Evolutionary conservation across 2,113 vertebrate species (phyloP).

Genomic region (Nibea coibor): DNA sequence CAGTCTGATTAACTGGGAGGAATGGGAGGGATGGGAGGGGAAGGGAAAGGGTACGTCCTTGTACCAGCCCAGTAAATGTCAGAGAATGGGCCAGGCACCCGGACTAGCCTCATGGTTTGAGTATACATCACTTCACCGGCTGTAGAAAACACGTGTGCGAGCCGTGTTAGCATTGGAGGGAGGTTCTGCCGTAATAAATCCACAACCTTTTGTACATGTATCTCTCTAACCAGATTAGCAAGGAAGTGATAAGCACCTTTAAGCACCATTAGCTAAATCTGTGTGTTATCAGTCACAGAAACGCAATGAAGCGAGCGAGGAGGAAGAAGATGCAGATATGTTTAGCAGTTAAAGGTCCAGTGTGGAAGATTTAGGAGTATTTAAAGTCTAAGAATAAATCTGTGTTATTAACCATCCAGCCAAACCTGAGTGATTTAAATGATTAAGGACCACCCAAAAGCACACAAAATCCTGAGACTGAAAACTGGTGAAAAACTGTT

Average conservation of each 20-base stretch:
- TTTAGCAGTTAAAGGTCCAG: too few relatives aligned
- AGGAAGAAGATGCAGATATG: background rate
- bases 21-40: slow-evolving; percentile 84
- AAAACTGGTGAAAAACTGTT: too few relatives aligned
- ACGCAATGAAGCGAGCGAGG: background rate
- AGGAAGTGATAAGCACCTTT: slow-evolving; percentile 68
- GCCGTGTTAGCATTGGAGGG: slow-evolving; percentile 19
- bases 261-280: slow-evolving; percentile 64
- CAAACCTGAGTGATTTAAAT: too few relatives aligned
- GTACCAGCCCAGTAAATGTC: slow-evolving; percentile 91
- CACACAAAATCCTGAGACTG: too few relatives aligned
- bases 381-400: too few relatives aligned
- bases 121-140: slow-evolving; percentile 47
- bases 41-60: slow-evolving; percentile 91
- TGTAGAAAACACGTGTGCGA: slow-evolving; percentile 26
- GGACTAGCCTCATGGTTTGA: slow-evolving; percentile 58
- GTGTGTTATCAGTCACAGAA: slow-evolving; percentile 56
- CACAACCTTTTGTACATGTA: slow-evolving; percentile 58
- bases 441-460: too few relatives aligned
- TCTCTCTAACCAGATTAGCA: slow-evolving; percentile 68
- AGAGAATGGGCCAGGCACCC: slow-evolving; percentile 84
- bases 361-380: too few relatives aligned
- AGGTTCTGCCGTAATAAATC: slow-evolving; percentile 59
- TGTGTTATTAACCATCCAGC: too few relatives aligned
- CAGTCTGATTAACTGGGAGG: slow-evolving; percentile 94